Evolutionary conservation across 2,888 invertebrate species (phyloP).

Genomic region (Lepidochrysops patricia): DNA sequence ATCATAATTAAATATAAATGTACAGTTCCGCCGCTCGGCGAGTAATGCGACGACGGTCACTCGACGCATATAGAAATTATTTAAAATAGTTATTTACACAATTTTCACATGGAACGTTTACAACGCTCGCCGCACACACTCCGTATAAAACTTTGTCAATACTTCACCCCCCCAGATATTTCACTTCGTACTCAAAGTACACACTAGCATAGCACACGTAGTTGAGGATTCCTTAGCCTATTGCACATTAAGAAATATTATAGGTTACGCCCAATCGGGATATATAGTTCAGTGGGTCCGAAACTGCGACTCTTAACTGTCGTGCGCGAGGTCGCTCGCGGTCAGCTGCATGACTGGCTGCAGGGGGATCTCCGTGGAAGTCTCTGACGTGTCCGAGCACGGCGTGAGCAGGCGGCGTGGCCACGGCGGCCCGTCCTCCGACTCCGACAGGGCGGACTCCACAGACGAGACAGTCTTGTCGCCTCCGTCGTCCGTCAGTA

Average conservation of each 20-base stretch:
- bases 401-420: slow-evolving; percentile 50
- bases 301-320: slow-evolving; percentile 34
- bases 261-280: slow-evolving; percentile 15
- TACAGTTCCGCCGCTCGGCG: slow-evolving; percentile 45
- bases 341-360: slow-evolving; percentile 57
- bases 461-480: slow-evolving; percentile 43
- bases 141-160: neutral
- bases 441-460: slow-evolving; percentile 41
- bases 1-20: slow-evolving; percentile 64
- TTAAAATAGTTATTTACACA: slow-evolving; percentile 11
- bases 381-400: slow-evolving; percentile 51
- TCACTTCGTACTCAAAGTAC: slow-evolving; percentile 18
- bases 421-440: slow-evolving; percentile 44
- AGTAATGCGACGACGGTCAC: slow-evolving; percentile 13
- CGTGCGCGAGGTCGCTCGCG: slow-evolving; percentile 43
- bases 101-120: slow-evolving; percentile 3
- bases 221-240: slow-evolving; percentile 34
- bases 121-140: neutral
- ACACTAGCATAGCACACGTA: slow-evolving; percentile 14
- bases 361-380: slow-evolving; percentile 56
- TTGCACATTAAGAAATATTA: slow-evolving; percentile 37
- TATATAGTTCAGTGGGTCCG: slow-evolving; percentile 20
- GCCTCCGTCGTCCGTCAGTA: slow-evolving; percentile 52
- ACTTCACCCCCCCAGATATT: neutral
- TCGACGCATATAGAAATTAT: neutral